Evolutionary conservation across 2,888 invertebrate species (phyloP).

Genomic region (Tricholauxania praeusta): DNA sequence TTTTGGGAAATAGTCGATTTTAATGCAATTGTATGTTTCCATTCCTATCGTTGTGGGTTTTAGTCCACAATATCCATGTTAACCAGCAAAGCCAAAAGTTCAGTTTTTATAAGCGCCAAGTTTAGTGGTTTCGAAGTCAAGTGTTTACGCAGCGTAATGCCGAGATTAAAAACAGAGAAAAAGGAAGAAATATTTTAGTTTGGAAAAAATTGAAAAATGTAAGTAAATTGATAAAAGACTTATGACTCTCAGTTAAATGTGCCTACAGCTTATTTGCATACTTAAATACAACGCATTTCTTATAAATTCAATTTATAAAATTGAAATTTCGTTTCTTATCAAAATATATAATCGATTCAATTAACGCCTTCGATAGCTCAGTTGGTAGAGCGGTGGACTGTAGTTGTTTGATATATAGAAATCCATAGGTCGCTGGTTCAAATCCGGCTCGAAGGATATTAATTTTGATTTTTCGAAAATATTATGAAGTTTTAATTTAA

Average conservation of each 20-base stretch:
- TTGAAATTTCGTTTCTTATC: no score
- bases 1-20: constrained; percentile 89
- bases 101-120: constrained; percentile 23
- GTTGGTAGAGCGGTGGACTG: constrained; percentile 59
- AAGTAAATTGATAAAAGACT: no score
- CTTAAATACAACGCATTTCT: no score
- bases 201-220: no score
- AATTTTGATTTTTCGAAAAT: no score
- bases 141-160: not conserved
- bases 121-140: not conserved
- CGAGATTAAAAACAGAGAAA: no score
- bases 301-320: no score
- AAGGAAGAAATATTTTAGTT: no score
- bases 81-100: constrained; percentile 37
- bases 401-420: constrained; percentile 44
- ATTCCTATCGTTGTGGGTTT: constrained; percentile 52
- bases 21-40: constrained; percentile 73
- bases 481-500: no score
- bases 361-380: constrained; percentile 54
- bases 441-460: constrained; percentile 62
- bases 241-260: no score
- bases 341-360: no score
- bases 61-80: constrained; percentile 43
- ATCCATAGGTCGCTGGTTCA: constrained; percentile 65
- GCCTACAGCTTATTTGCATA: no score